Evolutionary conservation across 2,113 vertebrate species (phyloP), one percentile per base, ranked within the genome.

Genomic region (Neodontobutis hainanensis): DNA sequence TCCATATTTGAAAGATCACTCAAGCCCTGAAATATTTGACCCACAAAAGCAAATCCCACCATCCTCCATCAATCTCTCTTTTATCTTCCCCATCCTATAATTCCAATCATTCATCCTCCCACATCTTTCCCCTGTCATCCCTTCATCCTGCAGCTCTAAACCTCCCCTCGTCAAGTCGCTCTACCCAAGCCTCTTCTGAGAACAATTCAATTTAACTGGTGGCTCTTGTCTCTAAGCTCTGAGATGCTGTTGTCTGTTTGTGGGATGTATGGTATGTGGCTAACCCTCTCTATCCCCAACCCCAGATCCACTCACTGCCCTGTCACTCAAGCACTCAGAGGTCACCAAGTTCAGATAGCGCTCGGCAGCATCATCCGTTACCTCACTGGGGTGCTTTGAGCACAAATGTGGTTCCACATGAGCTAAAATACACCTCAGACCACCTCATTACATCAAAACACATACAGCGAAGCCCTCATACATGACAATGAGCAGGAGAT

Each of bases 321-420:
- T 63, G 78, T 61, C 75, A 52, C 73, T 83, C 63, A 65, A 59
- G 10, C 51, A 12, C 3, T 16, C 44, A 60, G 74, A 80, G 85
- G 81, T 89, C 78, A 70, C 35, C 0, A 59, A 66, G 85, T 88
- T 83, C 81, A 80, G 68, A 78, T 70, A 60, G 65, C 15, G 44
- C 67, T 72, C 59, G 16, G 68, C 82, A 73, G 68, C 74, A 68
- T 75, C 83, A 71, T 84, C 72, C 53, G 70, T 86, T 81, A 75
- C 67, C 74, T 76, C 59, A 49, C 45, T 55, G 56, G 55, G 2
- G 53, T 56, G 64, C 65, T 81, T 77, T 62, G 32, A 44, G 67
- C 7, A 9, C 35, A 4, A 38, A 42, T 44, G 11, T 38, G 27
- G 43, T 43, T n/a, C 42, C 16, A 16, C 65, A 70, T 11, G 8